Conservation (phyloP, 2,888 invertebrate species). For the Amblyjoppa proteus region DNA sequence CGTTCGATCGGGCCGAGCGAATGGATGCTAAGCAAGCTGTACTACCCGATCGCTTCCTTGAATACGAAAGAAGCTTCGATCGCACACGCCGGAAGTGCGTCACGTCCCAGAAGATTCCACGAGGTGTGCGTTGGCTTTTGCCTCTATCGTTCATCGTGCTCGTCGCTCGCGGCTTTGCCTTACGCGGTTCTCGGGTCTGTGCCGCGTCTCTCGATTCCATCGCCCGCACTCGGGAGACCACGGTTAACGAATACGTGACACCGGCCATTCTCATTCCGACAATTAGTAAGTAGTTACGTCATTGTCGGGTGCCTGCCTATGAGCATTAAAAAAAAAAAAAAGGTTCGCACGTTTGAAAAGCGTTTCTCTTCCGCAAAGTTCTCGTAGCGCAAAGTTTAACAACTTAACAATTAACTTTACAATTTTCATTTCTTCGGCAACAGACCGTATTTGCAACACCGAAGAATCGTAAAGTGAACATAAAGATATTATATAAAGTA, state of each 20-base stretch:
- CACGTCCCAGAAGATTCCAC: slow-evolving; percentile 76
- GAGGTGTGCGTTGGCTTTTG: slow-evolving; percentile 68
- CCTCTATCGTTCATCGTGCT: slow-evolving; percentile 23
- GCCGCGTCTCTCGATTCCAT: slow-evolving; percentile 1
- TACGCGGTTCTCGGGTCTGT: slow-evolving; percentile 42
- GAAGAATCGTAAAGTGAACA: not conserved
- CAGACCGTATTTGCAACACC: not conserved
- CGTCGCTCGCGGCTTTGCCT: slow-evolving; percentile 53
- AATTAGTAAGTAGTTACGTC: slow-evolving; percentile 57
- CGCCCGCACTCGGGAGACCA: not conserved
- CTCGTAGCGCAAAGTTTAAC: not conserved
- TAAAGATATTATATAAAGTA: too few relatives aligned
- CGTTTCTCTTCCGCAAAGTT: not conserved
- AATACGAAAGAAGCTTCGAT: slow-evolving; percentile 79
- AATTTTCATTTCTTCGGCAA: not conserved
- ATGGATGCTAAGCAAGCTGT: slow-evolving; percentile 84
- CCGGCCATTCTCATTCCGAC: slow-evolving; percentile 54
- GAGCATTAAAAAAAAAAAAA: not conserved
- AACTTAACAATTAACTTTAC: not conserved
- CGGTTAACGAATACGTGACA: slow-evolving; percentile 49
- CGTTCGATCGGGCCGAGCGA: slow-evolving; percentile 69
- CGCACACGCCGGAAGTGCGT: slow-evolving; percentile 83
- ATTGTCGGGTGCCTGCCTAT: slow-evolving; percentile 23
- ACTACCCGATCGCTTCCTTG: slow-evolving; percentile 83
- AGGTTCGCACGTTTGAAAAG: not conserved